Evolutionary conservation across 2,888 invertebrate species (phyloP).

Genomic region (Cryptocheilus praepositus): DNA sequence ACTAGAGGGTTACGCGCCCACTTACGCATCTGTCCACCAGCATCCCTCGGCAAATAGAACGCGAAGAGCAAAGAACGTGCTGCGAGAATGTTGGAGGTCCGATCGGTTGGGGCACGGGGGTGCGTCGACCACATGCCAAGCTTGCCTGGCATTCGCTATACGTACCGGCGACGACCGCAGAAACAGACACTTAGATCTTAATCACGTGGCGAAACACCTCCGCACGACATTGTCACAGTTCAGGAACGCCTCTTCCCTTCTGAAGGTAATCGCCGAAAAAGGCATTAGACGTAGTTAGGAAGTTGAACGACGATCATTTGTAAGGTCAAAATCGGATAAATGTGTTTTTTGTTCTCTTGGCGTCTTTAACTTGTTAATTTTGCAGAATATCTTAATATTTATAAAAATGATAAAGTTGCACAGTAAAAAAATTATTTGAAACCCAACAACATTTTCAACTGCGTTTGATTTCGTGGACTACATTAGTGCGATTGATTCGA

Average conservation of each 20-base stretch:
- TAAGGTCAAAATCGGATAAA: too few species aligned
- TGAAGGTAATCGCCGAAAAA: background rate
- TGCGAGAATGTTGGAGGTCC: too few species aligned
- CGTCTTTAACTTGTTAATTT: too few species aligned
- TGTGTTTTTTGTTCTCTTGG: too few species aligned
- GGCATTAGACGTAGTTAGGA: too few species aligned
- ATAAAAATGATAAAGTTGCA: too few species aligned
- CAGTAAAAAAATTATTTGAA: too few species aligned
- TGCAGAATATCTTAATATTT: too few species aligned
- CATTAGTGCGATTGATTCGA: too few species aligned
- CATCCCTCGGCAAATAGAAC: conserved; percentile 25
- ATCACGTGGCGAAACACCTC: conserved; percentile 30
- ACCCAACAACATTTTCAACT: too few species aligned
- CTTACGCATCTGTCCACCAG: conserved; percentile 73
- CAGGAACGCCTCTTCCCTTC: background rate
- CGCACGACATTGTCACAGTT: background rate
- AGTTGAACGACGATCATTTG: too few species aligned
- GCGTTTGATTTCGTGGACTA: too few species aligned
- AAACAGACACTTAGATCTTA: conserved; percentile 42
- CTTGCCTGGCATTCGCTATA: conserved; percentile 30
- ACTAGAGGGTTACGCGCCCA: conserved; percentile 58
- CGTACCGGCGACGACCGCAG: conserved; percentile 24
- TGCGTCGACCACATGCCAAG: conserved; percentile 53
- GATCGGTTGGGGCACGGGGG: background rate
- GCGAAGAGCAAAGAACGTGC: background rate